Base-by-base conservation (phyloP, 2,113 vertebrate species). In the Lichenostomus cassidix region DNA sequence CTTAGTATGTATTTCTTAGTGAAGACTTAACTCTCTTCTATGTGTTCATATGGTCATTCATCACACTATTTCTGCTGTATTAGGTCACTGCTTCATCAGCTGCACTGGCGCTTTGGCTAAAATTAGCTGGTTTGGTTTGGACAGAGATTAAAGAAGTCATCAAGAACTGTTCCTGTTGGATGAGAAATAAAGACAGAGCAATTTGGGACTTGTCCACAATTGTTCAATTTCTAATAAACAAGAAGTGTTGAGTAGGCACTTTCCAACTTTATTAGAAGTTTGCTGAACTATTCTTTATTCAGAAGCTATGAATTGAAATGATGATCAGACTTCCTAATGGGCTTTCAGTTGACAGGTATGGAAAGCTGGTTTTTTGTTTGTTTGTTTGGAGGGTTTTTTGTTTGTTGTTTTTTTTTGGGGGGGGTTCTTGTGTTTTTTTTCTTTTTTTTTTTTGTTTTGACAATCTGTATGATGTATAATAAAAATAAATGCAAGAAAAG, bases 91-190 rank as follows among this genome's bases (percentile, higher is more conserved):
- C 25, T 93, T 80, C 79, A 86, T 88, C 64, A 88, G 35, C 49
- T 86, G 68, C 60, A 56, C n/a, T 58, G 41, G 67, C 53, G 74
- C 68, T 80, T 49, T 78, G 15, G 67, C 59, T 75, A 83, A 96
- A 94, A 85, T 86, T 56, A 81, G 39, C 29, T 55, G 25, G 68
- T 75, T 92, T 91, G 41, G 35, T 88, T 96, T 94, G 46, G 92
- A 92, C 12, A 64, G 27, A 79, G 37, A 89, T 88, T 68, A 95
- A 44, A 95, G 65, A 95, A 62, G 25, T 42, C 47, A 81, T 55
- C 59, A 92, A 71, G 62, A 84, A 41, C 18, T 41, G 27, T 68
- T 93, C 65, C 87, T 56, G 14, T 37, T 56, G 50, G 47, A 88
- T 68, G 53, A 75, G 89, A 93, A 92, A 60, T 62, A 19, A 95